Evolutionary conservation across 2,797 vertebrate genomes (phyloP).

Genomic region (Sebastes paucispinis): DNA sequence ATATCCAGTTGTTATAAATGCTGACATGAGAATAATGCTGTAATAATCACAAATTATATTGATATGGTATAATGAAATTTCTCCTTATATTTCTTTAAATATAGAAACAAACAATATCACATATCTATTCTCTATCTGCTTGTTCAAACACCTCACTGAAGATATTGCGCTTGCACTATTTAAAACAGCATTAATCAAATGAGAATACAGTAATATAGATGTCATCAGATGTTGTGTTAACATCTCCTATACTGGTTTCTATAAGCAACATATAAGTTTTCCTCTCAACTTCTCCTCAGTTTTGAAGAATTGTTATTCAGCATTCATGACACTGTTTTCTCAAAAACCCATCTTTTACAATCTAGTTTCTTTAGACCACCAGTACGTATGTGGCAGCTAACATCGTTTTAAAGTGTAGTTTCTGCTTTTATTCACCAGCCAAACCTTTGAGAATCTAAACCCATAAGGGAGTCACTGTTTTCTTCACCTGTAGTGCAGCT

Average conservation of each 20-base stretch:
- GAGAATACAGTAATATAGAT: neutral
- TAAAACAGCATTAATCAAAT: neutral
- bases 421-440: neutral
- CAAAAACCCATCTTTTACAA: neutral
- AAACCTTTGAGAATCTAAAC: neutral
- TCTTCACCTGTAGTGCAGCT: conserved; percentile 91
- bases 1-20: neutral
- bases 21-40: neutral
- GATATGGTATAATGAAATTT: neutral
- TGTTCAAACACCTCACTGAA: neutral
- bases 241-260: neutral
- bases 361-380: neutral
- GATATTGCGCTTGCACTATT: neutral
- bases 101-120: neutral
- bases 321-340: neutral
- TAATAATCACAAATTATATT: neutral
- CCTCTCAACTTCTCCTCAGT: neutral
- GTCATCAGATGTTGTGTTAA: neutral
- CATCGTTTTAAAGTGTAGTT: neutral
- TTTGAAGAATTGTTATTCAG: neutral
- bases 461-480: neutral
- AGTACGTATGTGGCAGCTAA: neutral
- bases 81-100: neutral
- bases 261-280: neutral
- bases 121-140: neutral